These are phyloP conservation scores for Drosophila antonietae DNA, from an alignment of 2,888 invertebrate species.

Conservation along the genomic window DNA sequence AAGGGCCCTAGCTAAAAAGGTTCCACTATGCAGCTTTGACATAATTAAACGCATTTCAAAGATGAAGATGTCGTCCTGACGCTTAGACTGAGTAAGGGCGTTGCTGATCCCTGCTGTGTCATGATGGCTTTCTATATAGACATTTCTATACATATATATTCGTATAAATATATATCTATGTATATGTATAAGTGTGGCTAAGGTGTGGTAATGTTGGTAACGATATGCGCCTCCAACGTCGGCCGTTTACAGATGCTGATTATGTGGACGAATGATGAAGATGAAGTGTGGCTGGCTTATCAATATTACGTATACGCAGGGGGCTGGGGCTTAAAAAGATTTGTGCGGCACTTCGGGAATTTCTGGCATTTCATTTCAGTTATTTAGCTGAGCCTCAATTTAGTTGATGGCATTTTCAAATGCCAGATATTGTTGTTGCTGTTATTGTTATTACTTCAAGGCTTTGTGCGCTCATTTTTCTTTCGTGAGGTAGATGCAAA, in stretches of 20 bases:
- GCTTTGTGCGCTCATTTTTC: constrained; percentile 66
- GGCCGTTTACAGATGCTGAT: constrained; percentile 60
- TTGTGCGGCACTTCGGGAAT: constrained; percentile 68
- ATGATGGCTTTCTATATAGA: constrained; percentile 11
- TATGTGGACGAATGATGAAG: constrained; percentile 69
- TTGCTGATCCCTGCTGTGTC: constrained; percentile 33
- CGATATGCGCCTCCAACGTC: not conserved
- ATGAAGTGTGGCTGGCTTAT: constrained; percentile 66
- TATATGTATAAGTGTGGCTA: not conserved
- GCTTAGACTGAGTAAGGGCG: not conserved
- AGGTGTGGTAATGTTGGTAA: constrained; percentile 34
- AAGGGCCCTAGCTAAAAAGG: constrained; percentile 18
- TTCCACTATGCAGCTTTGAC: constrained; percentile 64
- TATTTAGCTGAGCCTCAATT: constrained; percentile 57
- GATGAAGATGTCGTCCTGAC: constrained; percentile 48
- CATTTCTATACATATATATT: constrained; percentile 1
- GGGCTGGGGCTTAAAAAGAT: constrained; percentile 62
- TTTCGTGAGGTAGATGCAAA: constrained; percentile 60
- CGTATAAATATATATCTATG: not conserved
- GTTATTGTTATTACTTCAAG: constrained; percentile 24
- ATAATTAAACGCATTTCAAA: constrained; percentile 79
- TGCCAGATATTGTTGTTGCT: constrained; percentile 20
- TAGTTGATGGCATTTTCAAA: constrained; percentile 59
- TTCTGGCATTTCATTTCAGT: constrained; percentile 60
- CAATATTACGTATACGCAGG: constrained; percentile 61